Percentiles rank a stretch among this genome's conserved stretches.
Conservation (phyloP, 2,113 vertebrate species). For the Gymnogyps californianus region DNA sequence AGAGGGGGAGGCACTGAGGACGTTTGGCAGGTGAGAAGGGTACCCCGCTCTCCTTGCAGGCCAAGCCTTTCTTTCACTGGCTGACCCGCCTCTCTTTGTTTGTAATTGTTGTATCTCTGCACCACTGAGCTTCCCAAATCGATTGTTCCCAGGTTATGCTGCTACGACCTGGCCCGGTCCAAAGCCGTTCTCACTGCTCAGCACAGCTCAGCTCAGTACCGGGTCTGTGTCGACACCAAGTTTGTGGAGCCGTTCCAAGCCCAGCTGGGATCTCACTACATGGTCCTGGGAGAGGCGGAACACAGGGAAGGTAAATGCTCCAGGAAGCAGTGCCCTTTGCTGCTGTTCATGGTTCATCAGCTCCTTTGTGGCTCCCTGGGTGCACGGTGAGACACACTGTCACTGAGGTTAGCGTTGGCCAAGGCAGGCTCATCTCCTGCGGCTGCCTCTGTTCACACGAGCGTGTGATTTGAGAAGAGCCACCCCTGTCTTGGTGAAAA, state of each 20-base stretch:
- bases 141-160: constrained; percentile 71
- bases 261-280: constrained; percentile 82
- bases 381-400: background rate
- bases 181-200: constrained; percentile 74
- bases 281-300: constrained; percentile 86
- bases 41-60: background rate
- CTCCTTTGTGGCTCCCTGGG: background rate
- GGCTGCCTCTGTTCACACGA: accelerated
- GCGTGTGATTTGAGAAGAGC: background rate
- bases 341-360: background rate
- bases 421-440: background rate
- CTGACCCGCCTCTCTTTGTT: background rate
- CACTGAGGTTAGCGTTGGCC: background rate
- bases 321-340: background rate
- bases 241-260: constrained; percentile 91
- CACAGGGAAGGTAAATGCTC: constrained; percentile 75
- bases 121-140: background rate
- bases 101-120: background rate
- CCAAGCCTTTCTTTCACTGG: constrained; percentile 41
- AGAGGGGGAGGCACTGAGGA: constrained; percentile 79
- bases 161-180: constrained; percentile 79
- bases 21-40: constrained; percentile 83
- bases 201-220: constrained; percentile 75
- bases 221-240: constrained; percentile 74
- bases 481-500: background rate